Conservation (phyloP, 1,140 invertebrate genomes). For the Neodiprion lecontei region DNA sequence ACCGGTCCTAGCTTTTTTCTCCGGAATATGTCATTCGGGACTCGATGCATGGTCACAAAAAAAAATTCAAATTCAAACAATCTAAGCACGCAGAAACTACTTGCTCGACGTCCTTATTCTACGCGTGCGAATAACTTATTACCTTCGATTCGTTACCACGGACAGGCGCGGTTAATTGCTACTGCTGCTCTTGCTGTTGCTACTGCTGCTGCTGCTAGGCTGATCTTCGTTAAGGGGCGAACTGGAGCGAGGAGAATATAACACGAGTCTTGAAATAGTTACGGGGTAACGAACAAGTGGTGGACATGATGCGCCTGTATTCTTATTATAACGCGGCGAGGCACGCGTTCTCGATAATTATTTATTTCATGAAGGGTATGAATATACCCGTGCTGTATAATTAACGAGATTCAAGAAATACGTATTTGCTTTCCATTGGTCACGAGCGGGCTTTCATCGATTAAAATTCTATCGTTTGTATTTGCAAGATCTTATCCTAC, state of each 20-base stretch:
- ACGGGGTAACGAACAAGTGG: conserved; percentile 1
- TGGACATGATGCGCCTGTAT: neutral
- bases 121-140: too few relatives aligned
- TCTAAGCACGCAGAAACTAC: too few relatives aligned
- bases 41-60: too few relatives aligned
- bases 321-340: too few relatives aligned
- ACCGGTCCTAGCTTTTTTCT: neutral
- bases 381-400: neutral
- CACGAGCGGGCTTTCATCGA: neutral
- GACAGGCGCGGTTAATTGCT: too few relatives aligned
- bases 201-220: neutral
- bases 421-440: neutral
- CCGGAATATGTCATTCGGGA: too few relatives aligned
- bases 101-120: too few relatives aligned
- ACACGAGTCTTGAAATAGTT: neutral
- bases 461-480: neutral
- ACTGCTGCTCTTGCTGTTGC: too few relatives aligned
- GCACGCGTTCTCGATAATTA: neutral
- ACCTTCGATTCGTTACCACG: too few relatives aligned
- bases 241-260: neutral
- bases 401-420: neutral
- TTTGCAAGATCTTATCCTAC: neutral
- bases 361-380: neutral
- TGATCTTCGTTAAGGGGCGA: neutral
- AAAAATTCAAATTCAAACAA: too few relatives aligned